Evolutionary conservation across 2,888 invertebrate species (phyloP).

Genomic region (Cyrtodaria siliqua): DNA sequence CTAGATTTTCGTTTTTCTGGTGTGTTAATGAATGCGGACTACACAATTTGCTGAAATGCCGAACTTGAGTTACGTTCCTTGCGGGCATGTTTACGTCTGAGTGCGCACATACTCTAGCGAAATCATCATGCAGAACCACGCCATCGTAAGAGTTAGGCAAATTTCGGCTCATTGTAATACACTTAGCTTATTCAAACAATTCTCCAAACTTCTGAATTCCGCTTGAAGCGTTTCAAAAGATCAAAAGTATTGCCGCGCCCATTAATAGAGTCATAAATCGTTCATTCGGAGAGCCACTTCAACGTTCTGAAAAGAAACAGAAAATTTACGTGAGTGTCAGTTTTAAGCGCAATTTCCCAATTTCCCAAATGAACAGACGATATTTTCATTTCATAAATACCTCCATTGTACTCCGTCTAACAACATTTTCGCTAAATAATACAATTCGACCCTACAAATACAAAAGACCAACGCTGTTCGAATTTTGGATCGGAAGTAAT

Average conservation of each 20-base stretch:
- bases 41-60: too few species aligned
- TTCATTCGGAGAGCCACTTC: slow-evolving; percentile 39
- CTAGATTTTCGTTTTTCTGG: too few species aligned
- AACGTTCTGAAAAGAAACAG: slow-evolving; percentile 52
- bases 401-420: slow-evolving; percentile 7
- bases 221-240: slow-evolving; percentile 34
- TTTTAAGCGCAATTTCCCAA: slow-evolving; percentile 34
- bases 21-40: too few species aligned
- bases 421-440: too few species aligned
- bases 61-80: too few species aligned
- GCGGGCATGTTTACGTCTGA: too few species aligned
- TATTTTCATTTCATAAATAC: slow-evolving; percentile 29
- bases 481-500: too few species aligned
- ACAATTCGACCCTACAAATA: background rate
- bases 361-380: slow-evolving; percentile 35
- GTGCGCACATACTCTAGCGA: too few species aligned
- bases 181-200: slow-evolving; percentile 16
- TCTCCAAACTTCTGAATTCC: slow-evolving; percentile 24
- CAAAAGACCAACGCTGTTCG: too few species aligned
- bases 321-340: slow-evolving; percentile 35
- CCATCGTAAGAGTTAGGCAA: too few species aligned
- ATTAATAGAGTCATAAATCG: slow-evolving; percentile 58
- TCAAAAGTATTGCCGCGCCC: slow-evolving; percentile 37
- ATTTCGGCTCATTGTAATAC: too few species aligned
- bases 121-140: too few species aligned